A percentile compares a stretch with the other conserved stretches of the same genome.
Evolutionary conservation across 2,113 vertebrate genomes (phyloP).

Genomic region (Nestor notabilis): DNA sequence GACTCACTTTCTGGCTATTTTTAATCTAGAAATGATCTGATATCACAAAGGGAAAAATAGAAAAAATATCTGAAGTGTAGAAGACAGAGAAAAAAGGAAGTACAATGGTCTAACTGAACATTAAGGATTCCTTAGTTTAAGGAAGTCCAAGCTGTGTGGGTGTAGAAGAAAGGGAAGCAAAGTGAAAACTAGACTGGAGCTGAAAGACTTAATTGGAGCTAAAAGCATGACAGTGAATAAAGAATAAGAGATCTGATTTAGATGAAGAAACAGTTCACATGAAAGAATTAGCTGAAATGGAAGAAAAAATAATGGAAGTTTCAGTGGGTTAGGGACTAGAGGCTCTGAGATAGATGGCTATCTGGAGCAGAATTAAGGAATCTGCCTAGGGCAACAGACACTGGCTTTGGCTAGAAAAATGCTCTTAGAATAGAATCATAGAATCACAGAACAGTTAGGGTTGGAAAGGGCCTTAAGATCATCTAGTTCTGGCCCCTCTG

Average conservation of each 20-base stretch:
- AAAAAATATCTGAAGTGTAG: not conserved
- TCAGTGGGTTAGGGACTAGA: not conserved
- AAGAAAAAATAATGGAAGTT: not conserved
- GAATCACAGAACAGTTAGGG: too few relatives aligned
- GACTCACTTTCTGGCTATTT: not conserved
- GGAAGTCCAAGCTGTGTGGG: not conserved
- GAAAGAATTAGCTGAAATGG: not conserved
- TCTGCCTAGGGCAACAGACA: not conserved
- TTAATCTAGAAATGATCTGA: not conserved
- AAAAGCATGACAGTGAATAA: not conserved
- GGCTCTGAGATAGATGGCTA: fast-evolving
- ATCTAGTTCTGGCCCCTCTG: too few relatives aligned
- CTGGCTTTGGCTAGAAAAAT: not conserved
- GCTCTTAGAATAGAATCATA: not conserved
- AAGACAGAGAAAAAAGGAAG: not conserved
- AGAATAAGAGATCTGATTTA: not conserved
- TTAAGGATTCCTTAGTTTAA: not conserved
- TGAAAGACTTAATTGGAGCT: not conserved
- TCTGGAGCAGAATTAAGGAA: not conserved
- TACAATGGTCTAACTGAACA: not conserved
- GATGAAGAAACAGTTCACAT: not conserved
- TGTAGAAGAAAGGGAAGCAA: not conserved
- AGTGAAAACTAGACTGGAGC: not conserved
- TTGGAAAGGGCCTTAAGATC: too few relatives aligned
- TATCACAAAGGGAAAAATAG: not conserved